Evolutionary conservation across 2,888 invertebrate genomes (phyloP).

Genomic region (Antitype chi): DNA sequence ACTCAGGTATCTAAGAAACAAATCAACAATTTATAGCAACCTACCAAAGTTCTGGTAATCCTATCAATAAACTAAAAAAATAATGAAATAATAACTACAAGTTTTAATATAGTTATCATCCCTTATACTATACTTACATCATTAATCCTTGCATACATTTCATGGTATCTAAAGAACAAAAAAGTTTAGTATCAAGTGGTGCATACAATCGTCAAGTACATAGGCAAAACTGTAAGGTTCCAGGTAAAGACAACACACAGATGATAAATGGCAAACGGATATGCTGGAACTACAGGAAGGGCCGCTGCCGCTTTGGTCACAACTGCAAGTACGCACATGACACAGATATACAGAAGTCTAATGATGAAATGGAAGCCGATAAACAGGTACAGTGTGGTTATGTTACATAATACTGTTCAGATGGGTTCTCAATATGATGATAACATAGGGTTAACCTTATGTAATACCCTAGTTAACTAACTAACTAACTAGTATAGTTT

Average conservation of each 20-base stretch:
- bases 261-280: slow-evolving; percentile 96
- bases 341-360: slow-evolving; percentile 94
- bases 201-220: slow-evolving; percentile 90
- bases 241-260: slow-evolving; percentile 93
- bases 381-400: slow-evolving; percentile 79
- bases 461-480: not conserved
- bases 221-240: slow-evolving; percentile 91
- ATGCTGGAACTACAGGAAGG: slow-evolving; percentile 98
- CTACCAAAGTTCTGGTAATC: not conserved
- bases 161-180: slow-evolving; percentile 56
- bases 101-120: not conserved
- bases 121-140: not conserved
- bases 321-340: slow-evolving; percentile 98
- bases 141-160: slow-evolving; percentile 31
- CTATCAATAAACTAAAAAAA: not conserved
- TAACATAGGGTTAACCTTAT: not conserved
- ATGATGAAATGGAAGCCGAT: slow-evolving; percentile 90
- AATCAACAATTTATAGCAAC: slow-evolving; percentile 17
- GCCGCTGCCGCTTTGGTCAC: slow-evolving; percentile 97
- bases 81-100: not conserved
- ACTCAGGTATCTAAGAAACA: slow-evolving; percentile 19
- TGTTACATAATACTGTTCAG: not conserved
- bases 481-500: no score
- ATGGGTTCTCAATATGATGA: not conserved
- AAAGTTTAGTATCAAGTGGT: slow-evolving; percentile 79